These are phyloP conservation scores for Gopherus evgoodei DNA, from an alignment of 2,113 vertebrate species.

Conservation along the genomic window DNA sequence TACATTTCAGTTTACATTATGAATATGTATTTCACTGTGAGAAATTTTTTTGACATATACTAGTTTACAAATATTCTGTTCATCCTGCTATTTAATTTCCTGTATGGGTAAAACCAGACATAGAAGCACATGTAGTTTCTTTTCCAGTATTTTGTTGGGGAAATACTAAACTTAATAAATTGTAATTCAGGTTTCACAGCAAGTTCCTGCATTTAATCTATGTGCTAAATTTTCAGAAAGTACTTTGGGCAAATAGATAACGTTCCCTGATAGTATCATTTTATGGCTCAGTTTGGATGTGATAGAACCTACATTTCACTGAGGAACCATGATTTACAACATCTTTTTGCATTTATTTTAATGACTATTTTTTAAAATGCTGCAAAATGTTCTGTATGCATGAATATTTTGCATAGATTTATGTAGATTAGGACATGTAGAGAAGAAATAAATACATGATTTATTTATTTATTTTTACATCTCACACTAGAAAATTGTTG, in stretches of 20 bases:
- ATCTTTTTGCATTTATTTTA: constrained; percentile 48
- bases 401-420: constrained; percentile 31
- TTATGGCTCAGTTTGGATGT: constrained; percentile 7
- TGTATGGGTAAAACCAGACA: not conserved
- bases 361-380: not conserved
- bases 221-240: not conserved
- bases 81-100: not conserved
- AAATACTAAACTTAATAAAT: not conserved
- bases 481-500: not conserved
- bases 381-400: not conserved
- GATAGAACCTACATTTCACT: not conserved
- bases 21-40: not conserved
- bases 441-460: not conserved
- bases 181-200: not conserved
- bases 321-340: not conserved
- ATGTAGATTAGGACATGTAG: not conserved
- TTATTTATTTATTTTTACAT: not conserved
- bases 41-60: not conserved
- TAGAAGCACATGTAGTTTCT: not conserved
- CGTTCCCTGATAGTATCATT: not conserved
- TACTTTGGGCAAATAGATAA: constrained; percentile 2
- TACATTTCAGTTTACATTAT: not conserved
- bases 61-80: not conserved
- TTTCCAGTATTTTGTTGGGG: not conserved
- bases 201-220: constrained; percentile 25